phyloP scores from a whole-genome alignment of 2,113 vertebrate species.

The Phylloscopus trochiloides region DNA sequence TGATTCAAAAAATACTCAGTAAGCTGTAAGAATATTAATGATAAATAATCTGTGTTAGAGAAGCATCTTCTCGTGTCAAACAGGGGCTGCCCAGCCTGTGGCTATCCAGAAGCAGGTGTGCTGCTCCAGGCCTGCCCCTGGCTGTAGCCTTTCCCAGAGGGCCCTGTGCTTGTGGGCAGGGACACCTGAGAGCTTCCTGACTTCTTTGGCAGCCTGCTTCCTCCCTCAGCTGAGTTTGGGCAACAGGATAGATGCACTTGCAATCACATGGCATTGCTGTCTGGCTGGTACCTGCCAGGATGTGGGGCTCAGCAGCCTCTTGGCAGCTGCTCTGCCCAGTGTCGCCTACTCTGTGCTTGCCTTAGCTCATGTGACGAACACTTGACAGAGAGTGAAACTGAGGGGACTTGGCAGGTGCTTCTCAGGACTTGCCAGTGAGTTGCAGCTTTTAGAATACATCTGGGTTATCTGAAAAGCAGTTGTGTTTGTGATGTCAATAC shows the following conservation, averaged over 20 bases:
- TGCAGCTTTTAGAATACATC: background rate
- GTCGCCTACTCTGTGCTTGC: background rate
- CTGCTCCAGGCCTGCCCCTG: background rate
- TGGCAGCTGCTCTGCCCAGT: fast-evolving
- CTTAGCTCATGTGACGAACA: background rate
- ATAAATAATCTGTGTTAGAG: background rate
- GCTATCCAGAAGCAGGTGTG: fast-evolving
- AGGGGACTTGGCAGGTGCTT: background rate
- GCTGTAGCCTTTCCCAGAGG: background rate
- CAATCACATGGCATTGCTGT: fast-evolving
- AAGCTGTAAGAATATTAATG: background rate
- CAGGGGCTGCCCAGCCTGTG: fast-evolving
- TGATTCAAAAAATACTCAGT: background rate
- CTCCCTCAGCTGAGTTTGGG: background rate
- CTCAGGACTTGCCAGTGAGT: background rate
- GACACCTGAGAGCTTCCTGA: background rate
- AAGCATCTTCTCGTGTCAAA: background rate
- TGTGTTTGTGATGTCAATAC: background rate
- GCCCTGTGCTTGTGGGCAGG: background rate
- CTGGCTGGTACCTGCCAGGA: background rate
- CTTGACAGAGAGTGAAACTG: background rate
- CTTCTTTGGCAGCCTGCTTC: background rate
- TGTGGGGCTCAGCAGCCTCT: background rate
- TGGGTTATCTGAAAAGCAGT: background rate
- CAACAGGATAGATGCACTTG: background rate